Evolutionary conservation across 2,113 vertebrate species (phyloP).

Genomic region (Macheiramphus alcinus): DNA sequence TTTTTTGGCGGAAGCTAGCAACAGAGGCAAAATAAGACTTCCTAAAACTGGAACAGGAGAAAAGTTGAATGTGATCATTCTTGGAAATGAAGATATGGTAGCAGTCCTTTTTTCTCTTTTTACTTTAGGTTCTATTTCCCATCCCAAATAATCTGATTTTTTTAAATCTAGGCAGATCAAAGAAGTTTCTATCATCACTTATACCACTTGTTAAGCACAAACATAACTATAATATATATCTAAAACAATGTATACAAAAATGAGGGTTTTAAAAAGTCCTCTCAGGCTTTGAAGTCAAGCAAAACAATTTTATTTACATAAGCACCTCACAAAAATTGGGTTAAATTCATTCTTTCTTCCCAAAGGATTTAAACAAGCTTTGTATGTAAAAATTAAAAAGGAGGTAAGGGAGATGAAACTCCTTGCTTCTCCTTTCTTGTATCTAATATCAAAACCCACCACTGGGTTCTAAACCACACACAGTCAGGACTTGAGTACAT

Average conservation of each 20-base stretch:
- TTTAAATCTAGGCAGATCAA: neutral
- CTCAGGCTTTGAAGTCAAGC: slow-evolving; percentile 36
- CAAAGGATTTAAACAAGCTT: slow-evolving; percentile 7
- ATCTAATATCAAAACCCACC: neutral
- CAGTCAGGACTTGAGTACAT: neutral
- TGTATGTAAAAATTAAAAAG: neutral
- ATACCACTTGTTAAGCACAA: neutral
- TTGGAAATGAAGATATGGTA: neutral
- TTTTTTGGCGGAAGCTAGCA: neutral
- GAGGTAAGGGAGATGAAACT: neutral
- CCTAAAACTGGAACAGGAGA: neutral
- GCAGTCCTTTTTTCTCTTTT: neutral
- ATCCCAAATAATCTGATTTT: neutral
- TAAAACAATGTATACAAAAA: neutral
- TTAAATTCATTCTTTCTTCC: slow-evolving; percentile 2
- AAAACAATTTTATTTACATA: slow-evolving; percentile 31
- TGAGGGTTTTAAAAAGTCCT: neutral
- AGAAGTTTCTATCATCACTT: neutral
- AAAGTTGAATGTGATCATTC: neutral
- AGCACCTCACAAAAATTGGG: slow-evolving; percentile 14
- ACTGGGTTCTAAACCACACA: neutral
- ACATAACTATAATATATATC: neutral
- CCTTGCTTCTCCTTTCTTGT: neutral
- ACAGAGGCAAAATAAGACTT: neutral
- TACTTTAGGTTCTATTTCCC: neutral